Base-by-base conservation (phyloP, 2,888 invertebrate species). In the Heteromyza rotundicornis region DNA sequence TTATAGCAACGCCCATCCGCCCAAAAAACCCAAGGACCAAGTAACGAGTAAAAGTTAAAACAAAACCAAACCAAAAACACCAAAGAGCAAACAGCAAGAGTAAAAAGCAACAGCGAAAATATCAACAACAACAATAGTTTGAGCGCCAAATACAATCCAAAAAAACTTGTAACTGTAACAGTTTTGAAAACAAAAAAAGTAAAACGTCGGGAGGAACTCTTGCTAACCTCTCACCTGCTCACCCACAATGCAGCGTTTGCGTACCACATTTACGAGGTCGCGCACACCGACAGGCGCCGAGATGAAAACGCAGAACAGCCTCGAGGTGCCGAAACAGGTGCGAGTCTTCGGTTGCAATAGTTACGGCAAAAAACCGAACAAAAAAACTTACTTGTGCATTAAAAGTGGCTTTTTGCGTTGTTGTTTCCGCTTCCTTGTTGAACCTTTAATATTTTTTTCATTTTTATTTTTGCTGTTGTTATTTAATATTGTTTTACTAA, bases 251-350 rank as follows among this genome's bases (percentile, higher is more conserved):
- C 82, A 83, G 62, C 82, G 83, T 81, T 86, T 94, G 86, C 90
- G 92, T 82, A 91, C 92, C 82, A 93, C 93, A 68, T 92, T 94
- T 87, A 92, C 90, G 85, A 89, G 94, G 80, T 93, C 93, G 82
- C 89, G 91, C 78, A 94, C 94, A 71, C 94, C 94, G 68, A 94
- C 93, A 67, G 92, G 93, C 71, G 91, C 92, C 79, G 94, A 94
- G 85, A 94, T 94, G 93, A 94, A 94, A 87, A 92, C 91, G 70
- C 94, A 94, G 82, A 93, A 92, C 84, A 94, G 93, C 84, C 89
- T 95, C 75, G 94, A 95, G 83, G 93, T 94, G 75, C 94, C 95
- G 70, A 92, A 92, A 81, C 93, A 93, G 87, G 88, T 88, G 78
- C 69, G 73, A 63, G 36, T n/a, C n/a, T n/a, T n/a, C n/a, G n/a